Base-by-base conservation (phyloP, 2,888 invertebrate species). In the Drosophila subsilvestris region DNA sequence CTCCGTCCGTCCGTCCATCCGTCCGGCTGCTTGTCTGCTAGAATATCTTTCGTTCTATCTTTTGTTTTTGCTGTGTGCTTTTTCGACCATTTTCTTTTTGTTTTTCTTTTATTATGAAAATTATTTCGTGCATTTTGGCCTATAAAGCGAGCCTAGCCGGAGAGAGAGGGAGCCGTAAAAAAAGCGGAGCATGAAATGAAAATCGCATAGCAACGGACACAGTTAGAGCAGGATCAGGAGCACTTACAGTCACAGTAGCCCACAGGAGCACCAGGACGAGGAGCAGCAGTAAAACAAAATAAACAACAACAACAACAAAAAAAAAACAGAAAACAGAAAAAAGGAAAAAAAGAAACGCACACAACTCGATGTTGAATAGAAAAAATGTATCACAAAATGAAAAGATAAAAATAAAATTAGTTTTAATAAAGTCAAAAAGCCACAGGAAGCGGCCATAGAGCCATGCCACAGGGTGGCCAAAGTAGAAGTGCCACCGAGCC, bases 371-470 rank as follows among this genome's bases (percentile, higher is more conserved):
- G 47, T 20, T 50, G 54, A 59, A 72, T 54, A 47, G 29, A 29
- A 56, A 63, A 61, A 56, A 65, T 63, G 54, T 74, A 61, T 68
- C 69, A 71, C 66, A 74, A 80, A 76, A 75, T 53, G 62, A 72
- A 69, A 66, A 68, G 71, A 63, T 68, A 71, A 65, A 82, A 74
- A 68, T 69, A 69, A 86, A 86, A 82, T 86, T 75, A 74, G 80
- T 77, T 86, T 70, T 76, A 88, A 86, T 86, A 86, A 86, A 86
- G 84, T 78, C 76, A 73, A 80, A 88, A 86, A 63, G 82, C 74
- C 71, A 75, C 74, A 76, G 80, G 74, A 78, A 71, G 57, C 59
- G 45, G 37, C 10, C 27, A 32, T n/a, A 37, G 37, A 22, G 53
- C 51, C 9, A 37, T 18, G 48, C 49, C n/a, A 22, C 53, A 20